These are phyloP conservation scores for Belgica antarctica DNA, from an alignment of 2,888 invertebrate species.

Conservation along the genomic window DNA sequence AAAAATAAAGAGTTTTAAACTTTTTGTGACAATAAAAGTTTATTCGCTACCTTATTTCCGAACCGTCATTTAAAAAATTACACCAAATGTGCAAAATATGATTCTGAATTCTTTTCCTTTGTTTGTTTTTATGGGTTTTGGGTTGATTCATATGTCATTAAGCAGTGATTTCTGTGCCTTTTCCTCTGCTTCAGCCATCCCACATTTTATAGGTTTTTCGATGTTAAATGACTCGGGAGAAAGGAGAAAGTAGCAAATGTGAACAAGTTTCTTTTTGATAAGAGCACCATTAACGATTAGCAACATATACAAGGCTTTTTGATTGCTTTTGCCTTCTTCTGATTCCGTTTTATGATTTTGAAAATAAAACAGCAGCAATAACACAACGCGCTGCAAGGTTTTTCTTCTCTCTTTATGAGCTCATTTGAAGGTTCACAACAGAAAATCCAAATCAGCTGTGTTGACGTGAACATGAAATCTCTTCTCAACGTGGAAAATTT, in stretches of 20 bases:
- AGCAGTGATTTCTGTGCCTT: constrained; percentile 33
- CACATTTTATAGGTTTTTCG: no score
- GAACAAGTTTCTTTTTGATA: no score
- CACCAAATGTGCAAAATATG: constrained; percentile 34
- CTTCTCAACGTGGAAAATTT: constrained; percentile 11
- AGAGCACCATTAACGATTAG: no score
- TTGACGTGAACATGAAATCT: not conserved
- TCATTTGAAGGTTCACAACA: not conserved
- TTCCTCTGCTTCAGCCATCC: no score
- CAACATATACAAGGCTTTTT: no score
- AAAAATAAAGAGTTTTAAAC: not conserved
- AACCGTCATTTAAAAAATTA: not conserved
- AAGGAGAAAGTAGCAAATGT: no score
- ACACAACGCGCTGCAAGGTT: no score
- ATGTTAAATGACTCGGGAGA: no score
- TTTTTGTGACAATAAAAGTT: not conserved
- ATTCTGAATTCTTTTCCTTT: not conserved
- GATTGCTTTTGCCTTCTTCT: no score
- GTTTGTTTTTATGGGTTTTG: constrained; percentile 30
- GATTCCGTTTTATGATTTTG: no score
- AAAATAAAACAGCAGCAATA: no score
- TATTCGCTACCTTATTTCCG: not conserved
- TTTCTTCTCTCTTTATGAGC: no score
- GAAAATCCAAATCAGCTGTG: not conserved
- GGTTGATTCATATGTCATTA: constrained; percentile 34